Conservation (phyloP, 1,140 invertebrate species). For the Sipha flava region DNA sequence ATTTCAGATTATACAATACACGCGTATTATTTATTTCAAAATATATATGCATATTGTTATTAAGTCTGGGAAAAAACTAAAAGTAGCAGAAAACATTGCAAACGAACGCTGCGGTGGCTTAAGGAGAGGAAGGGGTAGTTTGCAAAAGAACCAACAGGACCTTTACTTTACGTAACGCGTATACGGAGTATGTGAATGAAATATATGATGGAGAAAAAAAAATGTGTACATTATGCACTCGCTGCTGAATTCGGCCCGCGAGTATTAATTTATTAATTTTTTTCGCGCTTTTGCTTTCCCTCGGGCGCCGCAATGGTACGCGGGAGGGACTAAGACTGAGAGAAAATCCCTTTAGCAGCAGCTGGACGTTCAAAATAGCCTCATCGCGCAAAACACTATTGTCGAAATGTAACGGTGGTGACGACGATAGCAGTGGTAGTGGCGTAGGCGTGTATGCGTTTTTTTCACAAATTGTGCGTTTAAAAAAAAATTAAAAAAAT, state of each 20-base stretch:
- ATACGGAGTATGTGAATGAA: not conserved
- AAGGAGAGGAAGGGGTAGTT: not conserved
- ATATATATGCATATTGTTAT: constrained; percentile 20
- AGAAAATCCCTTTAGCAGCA: constrained; percentile 18
- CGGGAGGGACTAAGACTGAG: not conserved
- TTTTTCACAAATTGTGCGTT: not conserved
- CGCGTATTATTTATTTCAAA: not conserved
- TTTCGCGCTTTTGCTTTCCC: not conserved
- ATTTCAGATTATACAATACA: not conserved
- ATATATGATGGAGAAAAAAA: not conserved
- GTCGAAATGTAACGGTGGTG: not conserved
- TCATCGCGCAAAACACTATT: not conserved
- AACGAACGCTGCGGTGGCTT: not conserved
- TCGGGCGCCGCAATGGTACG: not conserved
- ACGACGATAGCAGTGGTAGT: not conserved
- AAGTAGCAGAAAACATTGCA: not conserved
- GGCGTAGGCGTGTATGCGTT: not conserved
- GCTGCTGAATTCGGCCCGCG: not conserved
- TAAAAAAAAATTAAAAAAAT: not conserved
- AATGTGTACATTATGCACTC: constrained; percentile 15
- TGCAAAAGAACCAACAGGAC: not conserved
- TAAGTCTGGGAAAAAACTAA: not conserved
- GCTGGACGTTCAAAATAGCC: constrained; percentile 2
- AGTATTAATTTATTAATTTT: not conserved
- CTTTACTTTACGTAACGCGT: not conserved